These are phyloP conservation scores for Hyles lineata DNA, from an alignment of 2,888 invertebrate genomes.

Conservation along the genomic window DNA sequence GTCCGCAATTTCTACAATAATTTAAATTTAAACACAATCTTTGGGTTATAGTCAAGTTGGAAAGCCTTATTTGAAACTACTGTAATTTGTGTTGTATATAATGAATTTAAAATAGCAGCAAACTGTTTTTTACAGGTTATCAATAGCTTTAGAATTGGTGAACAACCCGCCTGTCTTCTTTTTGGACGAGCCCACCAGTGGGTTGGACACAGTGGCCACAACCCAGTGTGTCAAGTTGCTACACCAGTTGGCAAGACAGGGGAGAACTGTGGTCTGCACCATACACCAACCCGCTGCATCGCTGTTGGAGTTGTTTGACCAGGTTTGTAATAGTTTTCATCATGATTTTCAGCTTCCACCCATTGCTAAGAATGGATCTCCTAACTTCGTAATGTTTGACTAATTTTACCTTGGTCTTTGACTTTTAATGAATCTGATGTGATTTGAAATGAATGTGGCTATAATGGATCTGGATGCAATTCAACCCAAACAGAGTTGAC, in stretches of 20 bases:
- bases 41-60: too few relatives aligned
- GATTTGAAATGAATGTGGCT: too few relatives aligned
- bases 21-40: too few relatives aligned
- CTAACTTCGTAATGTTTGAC: too few relatives aligned
- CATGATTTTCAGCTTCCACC: too few relatives aligned
- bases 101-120: background rate
- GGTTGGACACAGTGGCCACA: slow-evolving; percentile 87
- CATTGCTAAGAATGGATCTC: too few relatives aligned
- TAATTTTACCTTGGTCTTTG: too few relatives aligned
- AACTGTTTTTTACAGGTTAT: slow-evolving; percentile 76
- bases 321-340: slow-evolving; percentile 57
- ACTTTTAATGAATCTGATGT: too few relatives aligned
- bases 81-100: background rate
- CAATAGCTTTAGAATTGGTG: slow-evolving; percentile 92
- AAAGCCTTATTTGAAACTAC: too few relatives aligned
- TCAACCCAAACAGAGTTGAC: too few relatives aligned
- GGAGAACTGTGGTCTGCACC: slow-evolving; percentile 88
- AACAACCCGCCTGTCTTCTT: slow-evolving; percentile 94
- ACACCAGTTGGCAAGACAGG: slow-evolving; percentile 84
- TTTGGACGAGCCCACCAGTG: slow-evolving; percentile 92
- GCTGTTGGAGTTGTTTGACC: slow-evolving; percentile 86
- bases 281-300: slow-evolving; percentile 89
- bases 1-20: too few relatives aligned
- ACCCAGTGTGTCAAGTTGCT: slow-evolving; percentile 85
- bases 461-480: too few relatives aligned